These are phyloP conservation scores for Phymorhynchus buccinoides DNA, from an alignment of 1,140 invertebrate species.

Conservation along the genomic window DNA sequence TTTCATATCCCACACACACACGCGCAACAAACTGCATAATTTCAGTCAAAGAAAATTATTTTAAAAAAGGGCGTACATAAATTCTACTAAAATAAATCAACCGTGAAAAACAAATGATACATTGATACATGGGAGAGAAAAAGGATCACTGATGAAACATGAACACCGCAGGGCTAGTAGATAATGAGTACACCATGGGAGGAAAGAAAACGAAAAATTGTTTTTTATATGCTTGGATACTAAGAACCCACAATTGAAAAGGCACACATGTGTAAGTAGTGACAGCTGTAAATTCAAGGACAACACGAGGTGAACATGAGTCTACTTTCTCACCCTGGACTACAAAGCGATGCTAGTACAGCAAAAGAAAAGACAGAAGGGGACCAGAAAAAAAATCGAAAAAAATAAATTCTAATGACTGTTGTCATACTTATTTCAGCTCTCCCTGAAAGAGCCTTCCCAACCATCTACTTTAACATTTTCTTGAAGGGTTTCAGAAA, in stretches of 20 bases:
- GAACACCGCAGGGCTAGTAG: slow-evolving; percentile 23
- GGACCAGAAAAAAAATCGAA: background rate
- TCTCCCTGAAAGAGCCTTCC: slow-evolving; percentile 1
- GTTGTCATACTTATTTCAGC: background rate
- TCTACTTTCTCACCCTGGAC: background rate
- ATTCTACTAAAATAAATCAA: too few species aligned
- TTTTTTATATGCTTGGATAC: background rate
- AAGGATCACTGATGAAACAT: slow-evolving; percentile 21
- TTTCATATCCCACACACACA: too few species aligned
- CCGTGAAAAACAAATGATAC: background rate
- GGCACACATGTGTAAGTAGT: background rate
- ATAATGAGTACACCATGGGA: background rate
- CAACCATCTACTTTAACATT: too few species aligned
- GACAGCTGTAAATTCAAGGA: background rate
- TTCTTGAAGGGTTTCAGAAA: too few species aligned
- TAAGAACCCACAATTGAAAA: background rate
- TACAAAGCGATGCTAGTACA: background rate
- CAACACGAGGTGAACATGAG: background rate
- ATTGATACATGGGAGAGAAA: background rate
- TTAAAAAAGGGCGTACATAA: too few species aligned
- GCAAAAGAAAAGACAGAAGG: background rate
- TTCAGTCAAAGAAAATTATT: too few species aligned
- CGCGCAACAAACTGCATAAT: too few species aligned
- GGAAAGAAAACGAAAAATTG: background rate
- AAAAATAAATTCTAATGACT: background rate